Base-by-base conservation (phyloP, 2,113 vertebrate species). In the Noctilio leporinus region DNA sequence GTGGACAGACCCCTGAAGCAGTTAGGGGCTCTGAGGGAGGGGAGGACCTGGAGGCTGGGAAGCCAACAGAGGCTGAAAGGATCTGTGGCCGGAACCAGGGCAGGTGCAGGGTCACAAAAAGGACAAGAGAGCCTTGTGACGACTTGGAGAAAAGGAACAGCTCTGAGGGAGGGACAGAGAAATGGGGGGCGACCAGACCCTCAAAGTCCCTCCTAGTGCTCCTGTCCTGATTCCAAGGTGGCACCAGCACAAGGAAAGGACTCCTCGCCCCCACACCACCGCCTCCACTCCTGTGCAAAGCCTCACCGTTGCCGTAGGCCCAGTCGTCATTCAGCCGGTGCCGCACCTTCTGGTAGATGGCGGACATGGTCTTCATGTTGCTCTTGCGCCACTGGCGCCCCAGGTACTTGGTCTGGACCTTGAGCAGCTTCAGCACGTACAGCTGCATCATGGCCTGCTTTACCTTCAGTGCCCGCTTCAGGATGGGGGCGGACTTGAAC, bases 331-430 rank as follows among this genome's bases (percentile, higher is more conserved):
- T 99, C 35, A 99, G 99, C 17, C 99, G 99, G 86, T 99, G 99
- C 28, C 99, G 98, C 30, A 99, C 99, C 96, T 99, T 99, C 98
- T 99, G 99, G 97, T 99, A 99, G 90, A 99, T 99, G 67, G 99
- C 99, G 0, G 99, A 99, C 99, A 99, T 99, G 30, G 99, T 99
- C 96, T 99, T 99, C 99, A 99, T 99, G 98, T 99, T 99, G 98
- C 99, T 99, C 96, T 99, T 99, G 96, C 99, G 99, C 99, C 99
- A 99, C 98, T 99, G 99, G 0, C 99, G 98, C 1, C 99, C 99
- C 95, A 99, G 97, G 97, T 99, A 99, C 94, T 99, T 99, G 86
- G 99, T 99, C 98, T 99, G 99, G 6, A 99, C 99, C 97, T 99
- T 99, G 67, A 99, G 99, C 89, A 99, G 98, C 97, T 99, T 99